Base-by-base conservation (phyloP, 30 jellyfish, hydroid and myxozoan genomes). In the Aurelia sp. region DNA sequence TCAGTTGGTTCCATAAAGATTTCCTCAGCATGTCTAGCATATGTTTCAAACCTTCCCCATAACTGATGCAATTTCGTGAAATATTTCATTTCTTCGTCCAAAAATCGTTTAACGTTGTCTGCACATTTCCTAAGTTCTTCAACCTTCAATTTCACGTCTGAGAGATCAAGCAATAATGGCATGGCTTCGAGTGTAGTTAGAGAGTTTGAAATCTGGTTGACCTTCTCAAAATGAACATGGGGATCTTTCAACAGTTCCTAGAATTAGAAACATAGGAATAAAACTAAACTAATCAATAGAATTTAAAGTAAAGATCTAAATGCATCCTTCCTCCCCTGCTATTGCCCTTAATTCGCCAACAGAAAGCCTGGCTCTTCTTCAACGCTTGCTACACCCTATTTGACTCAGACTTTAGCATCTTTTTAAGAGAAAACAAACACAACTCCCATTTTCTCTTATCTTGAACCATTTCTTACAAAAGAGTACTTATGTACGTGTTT, bases 41-140 rank as follows among this genome's bases (percentile, higher is more conserved):
- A 82, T 22, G 62, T 52, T 70, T 82, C 92, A 60, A 82, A 82
- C 62, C 55, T 82, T 70, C 78, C 92, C 92, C 92, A 82, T 23
- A 70, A 41, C 35, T 61, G 72, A 17, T 71, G 62, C 62, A 82
- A 22, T 10, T 70, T 64, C 17, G 73, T 13, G 33, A 69, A 59
- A 20, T 35, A 37, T 18, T 55, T 33, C 50, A 69, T 22, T 60
- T 62, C 20, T 31, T 40, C 27, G 11, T 71, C 92, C 20, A 69
- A 53, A n/a, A 55, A 53, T 18, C 51, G 18, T 20, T 70, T 70
- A 57, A 40, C 22, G 27, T 82, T 59, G 22, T 82, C 82, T 33
- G 69, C 81, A 16, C 73, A 82, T 23, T 74, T 40, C 58, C 21
- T 17, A 23, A 82, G 27, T 8, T 57, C 22, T 21, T 82, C 80